phyloP scores from a whole-genome alignment of 2,113 vertebrate genomes.

The Eulemur macaco region DNA sequence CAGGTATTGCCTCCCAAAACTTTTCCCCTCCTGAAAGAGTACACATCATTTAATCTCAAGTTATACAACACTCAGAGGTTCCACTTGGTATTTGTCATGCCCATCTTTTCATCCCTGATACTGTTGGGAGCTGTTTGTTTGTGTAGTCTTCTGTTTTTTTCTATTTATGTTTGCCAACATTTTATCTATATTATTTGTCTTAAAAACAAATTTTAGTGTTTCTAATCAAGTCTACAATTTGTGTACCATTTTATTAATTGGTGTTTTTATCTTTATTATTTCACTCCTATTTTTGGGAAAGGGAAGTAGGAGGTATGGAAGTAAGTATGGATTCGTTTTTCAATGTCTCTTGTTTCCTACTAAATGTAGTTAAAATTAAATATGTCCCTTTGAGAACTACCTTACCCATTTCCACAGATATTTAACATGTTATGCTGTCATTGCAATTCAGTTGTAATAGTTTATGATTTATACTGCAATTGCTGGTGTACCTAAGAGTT shows the following conservation, averaged over 20 bases:
- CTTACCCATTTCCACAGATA: neutral
- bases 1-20: neutral
- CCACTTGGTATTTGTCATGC: neutral
- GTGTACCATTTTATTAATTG: neutral
- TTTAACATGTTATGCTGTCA: neutral
- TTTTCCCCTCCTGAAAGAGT: neutral
- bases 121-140: neutral
- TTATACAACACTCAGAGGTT: neutral
- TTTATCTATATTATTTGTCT: neutral
- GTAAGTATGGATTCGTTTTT: neutral
- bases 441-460: neutral
- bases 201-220: neutral
- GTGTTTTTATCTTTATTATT: neutral
- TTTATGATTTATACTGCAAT: neutral
- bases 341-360: neutral
- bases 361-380: conserved; percentile 2
- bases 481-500: neutral
- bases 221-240: neutral
- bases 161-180: neutral
- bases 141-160: neutral
- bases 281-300: neutral
- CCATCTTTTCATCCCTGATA: neutral
- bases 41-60: neutral
- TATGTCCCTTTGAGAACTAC: neutral
- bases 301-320: neutral